Conservation (phyloP, 2,113 vertebrate species). For the Probosciger aterrimus region DNA sequence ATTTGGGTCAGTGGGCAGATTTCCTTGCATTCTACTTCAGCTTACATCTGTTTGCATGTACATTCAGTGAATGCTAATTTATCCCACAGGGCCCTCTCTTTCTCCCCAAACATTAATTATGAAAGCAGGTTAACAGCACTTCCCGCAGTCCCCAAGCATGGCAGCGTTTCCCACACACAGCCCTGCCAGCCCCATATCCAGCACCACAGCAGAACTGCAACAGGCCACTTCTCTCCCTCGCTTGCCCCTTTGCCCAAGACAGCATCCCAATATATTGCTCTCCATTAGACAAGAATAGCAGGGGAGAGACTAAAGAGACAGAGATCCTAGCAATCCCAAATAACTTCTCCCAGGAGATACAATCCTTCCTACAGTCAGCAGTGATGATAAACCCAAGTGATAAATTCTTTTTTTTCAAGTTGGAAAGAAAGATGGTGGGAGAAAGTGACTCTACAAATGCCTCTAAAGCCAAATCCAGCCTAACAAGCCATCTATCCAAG, state of each 20-base stretch:
- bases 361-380: background rate
- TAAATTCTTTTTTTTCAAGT: background rate
- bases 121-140: background rate
- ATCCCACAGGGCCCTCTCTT: background rate
- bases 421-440: background rate
- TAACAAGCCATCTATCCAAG: background rate
- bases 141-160: background rate
- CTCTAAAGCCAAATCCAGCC: background rate
- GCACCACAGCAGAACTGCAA: background rate
- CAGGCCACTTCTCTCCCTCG: background rate
- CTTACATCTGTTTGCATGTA: background rate
- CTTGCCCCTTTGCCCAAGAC: background rate
- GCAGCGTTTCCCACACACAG: fast-evolving
- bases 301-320: background rate
- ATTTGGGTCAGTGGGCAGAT: constrained; percentile 31
- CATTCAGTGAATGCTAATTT: background rate
- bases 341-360: background rate
- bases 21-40: background rate
- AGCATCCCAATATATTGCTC: background rate
- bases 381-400: background rate
- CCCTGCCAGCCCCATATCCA: background rate
- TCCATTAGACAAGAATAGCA: background rate
- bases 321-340: background rate
- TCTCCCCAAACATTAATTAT: constrained; percentile 33
- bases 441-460: background rate